Evolutionary conservation across 2,113 vertebrate species (phyloP), one percentile per base, ranked within the genome.

Genomic region (Clarias macrocephalus): DNA sequence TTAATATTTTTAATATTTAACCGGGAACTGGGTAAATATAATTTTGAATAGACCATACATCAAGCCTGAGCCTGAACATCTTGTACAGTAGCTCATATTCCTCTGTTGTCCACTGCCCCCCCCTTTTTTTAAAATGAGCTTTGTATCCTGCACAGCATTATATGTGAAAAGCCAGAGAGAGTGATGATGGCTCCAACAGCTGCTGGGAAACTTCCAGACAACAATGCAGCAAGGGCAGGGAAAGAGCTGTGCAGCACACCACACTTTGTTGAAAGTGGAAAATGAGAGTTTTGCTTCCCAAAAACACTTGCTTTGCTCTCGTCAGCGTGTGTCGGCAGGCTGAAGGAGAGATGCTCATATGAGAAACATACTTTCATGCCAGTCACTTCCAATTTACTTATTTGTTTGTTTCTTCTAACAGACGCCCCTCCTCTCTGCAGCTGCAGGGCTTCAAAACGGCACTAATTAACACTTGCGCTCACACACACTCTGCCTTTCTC

Each of bases 181-280:
- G 37, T 68, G 72, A 89, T 60, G 63, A 75, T 76, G 30, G 42
- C 42, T 77, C 23, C 57, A 19, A 68, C 79, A 85, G 82, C 86
- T 86, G 81, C 48, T 42, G 48, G 37, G 73, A 88, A 80, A 66
- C 75, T 66, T 86, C 81, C 52, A 25, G 54, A 60, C 70, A 83
- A 81, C 84, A 79, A 68, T 30, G 80, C 65, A 56, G 57, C 75
- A 42, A 56, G 60, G 82, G 54, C 25, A n/a, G 30, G 30, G 19
- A 19, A 70, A 23, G 79, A 70, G 48, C 76, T 80, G 85, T 33
- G 57, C 37, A 84, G 48, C 25, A 52, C 75, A 19, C 73, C 63
- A 88, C 86, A 88, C 90, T 87, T 91, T 91, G 91, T 90, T 89
- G 91, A 87, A 86, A 89, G 88, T 85, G 86, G 85, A 90, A 91